Percentiles rank a stretch among this genome's conserved stretches.
phyloP scores from a whole-genome alignment of 2,797 vertebrate genomes.

The Xenopus petersii region DNA sequence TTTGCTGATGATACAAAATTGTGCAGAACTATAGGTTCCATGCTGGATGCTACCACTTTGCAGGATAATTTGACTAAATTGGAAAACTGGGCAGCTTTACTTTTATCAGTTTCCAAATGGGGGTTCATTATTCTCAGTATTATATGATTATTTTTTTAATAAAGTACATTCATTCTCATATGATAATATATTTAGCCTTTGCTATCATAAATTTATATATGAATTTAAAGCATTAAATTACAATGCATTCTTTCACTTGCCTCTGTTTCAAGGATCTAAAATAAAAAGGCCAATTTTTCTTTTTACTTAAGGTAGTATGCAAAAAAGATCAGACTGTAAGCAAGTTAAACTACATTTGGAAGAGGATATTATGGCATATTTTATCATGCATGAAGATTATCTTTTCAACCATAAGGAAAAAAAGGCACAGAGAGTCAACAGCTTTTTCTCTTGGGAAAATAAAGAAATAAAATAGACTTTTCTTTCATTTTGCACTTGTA shows the following conservation, averaged over 20 bases:
- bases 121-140: too few relatives aligned
- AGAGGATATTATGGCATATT: slow-evolving; percentile 42
- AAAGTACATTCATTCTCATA: too few relatives aligned
- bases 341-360: slow-evolving; percentile 47
- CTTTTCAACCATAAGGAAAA: slow-evolving; percentile 48
- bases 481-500: slow-evolving; percentile 42
- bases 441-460: slow-evolving; percentile 37
- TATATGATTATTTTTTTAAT: too few relatives aligned
- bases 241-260: not conserved
- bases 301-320: slow-evolving; percentile 21
- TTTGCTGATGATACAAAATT: too few relatives aligned
- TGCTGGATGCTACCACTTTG: too few relatives aligned
- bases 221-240: too few relatives aligned
- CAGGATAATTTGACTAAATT: too few relatives aligned
- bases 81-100: too few relatives aligned
- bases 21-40: too few relatives aligned
- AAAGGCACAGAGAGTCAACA: slow-evolving; percentile 42
- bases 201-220: too few relatives aligned
- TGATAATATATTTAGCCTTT: too few relatives aligned
- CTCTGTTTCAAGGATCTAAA: slow-evolving; percentile 19
- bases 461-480: slow-evolving; percentile 43
- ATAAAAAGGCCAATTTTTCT: slow-evolving; percentile 23
- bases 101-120: too few relatives aligned
- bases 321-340: slow-evolving; percentile 33
- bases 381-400: slow-evolving; percentile 48